phyloP scores from a whole-genome alignment of 2,113 vertebrate species.

The Syngnathoides biaculeatus region DNA sequence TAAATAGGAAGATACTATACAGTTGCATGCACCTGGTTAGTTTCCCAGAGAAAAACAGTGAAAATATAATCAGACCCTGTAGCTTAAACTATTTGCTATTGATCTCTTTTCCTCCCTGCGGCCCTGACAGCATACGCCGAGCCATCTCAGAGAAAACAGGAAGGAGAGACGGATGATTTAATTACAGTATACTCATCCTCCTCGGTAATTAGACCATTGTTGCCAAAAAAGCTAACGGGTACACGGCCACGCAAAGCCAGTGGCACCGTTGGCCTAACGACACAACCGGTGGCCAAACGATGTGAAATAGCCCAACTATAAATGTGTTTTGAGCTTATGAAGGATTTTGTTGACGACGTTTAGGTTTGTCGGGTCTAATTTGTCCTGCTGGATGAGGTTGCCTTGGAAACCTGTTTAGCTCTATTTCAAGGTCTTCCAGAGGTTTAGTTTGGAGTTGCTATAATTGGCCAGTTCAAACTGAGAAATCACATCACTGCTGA shows the following conservation, averaged over 20 bases:
- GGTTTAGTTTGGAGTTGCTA: constrained; percentile 35
- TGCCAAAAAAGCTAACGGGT: constrained; percentile 23
- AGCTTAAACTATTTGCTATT: constrained; percentile 45
- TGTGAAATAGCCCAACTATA: not conserved
- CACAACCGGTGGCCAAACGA: not conserved
- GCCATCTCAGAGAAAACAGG: constrained; percentile 1
- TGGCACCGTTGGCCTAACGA: not conserved
- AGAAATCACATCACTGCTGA: constrained; percentile 8
- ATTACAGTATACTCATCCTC: constrained; percentile 32
- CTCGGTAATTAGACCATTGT: constrained; percentile 9
- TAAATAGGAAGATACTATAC: constrained; percentile 38
- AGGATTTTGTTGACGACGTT: constrained; percentile 19
- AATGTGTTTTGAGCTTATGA: constrained; percentile 2
- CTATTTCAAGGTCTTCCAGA: constrained; percentile 44
- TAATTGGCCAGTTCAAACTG: constrained; percentile 19
- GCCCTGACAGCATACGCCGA: constrained; percentile 28
- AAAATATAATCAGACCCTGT: constrained; percentile 30
- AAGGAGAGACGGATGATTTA: constrained; percentile 28
- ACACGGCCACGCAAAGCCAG: not conserved
- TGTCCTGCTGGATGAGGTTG: constrained; percentile 47
- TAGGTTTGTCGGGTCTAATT: constrained; percentile 50
- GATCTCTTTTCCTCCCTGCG: constrained; percentile 43
- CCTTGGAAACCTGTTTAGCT: constrained; percentile 58
- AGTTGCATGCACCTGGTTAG: constrained; percentile 37
- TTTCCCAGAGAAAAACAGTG: constrained; percentile 25